phyloP scores from a whole-genome alignment of 2,797 vertebrate genomes.

The Tolypeutes matacus region DNA sequence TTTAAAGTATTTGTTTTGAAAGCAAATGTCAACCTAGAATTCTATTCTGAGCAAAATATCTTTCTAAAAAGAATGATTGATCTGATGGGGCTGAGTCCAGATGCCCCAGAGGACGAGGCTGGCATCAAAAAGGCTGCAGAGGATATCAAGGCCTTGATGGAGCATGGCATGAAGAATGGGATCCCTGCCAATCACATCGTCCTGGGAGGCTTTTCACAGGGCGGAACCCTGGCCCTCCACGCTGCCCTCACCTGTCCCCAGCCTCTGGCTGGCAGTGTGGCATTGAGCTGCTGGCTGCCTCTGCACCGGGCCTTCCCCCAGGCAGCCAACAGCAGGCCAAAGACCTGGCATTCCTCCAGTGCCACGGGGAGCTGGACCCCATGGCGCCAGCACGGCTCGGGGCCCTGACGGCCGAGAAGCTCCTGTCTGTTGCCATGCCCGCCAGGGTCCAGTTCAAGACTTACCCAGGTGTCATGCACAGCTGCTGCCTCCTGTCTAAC shows the following conservation, averaged over 20 bases:
- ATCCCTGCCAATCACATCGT: constrained; percentile 97
- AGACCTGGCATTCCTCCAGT: constrained; percentile 96
- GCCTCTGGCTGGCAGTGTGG: constrained; percentile 96
- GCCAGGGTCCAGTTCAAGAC: constrained; percentile 94
- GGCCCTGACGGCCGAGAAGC: constrained; percentile 94
- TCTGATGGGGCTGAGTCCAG: constrained; percentile 95
- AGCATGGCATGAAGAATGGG: constrained; percentile 97
- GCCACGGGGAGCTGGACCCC: constrained; percentile 95
- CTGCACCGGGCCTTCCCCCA: constrained; percentile 96
- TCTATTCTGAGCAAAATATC: too few species aligned
- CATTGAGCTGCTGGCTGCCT: constrained; percentile 98
- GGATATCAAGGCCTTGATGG: constrained; percentile 97
- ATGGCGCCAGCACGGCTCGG: constrained; percentile 96
- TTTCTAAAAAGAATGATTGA: constrained; percentile 89
- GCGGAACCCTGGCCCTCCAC: constrained; percentile 97
- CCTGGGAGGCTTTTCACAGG: constrained; percentile 99
- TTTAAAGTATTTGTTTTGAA: too few species aligned
- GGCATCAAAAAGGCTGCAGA: constrained; percentile 98
- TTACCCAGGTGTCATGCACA: constrained; percentile 94
- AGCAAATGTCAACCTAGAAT: too few species aligned
- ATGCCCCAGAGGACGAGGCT: constrained; percentile 95
- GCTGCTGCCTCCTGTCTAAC: constrained; percentile 96
- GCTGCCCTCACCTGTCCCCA: constrained; percentile 97
- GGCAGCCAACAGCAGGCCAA: constrained; percentile 90
- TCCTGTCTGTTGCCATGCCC: constrained; percentile 93